Conservation (phyloP, 2,113 vertebrate species). For the Elachura formosa region DNA sequence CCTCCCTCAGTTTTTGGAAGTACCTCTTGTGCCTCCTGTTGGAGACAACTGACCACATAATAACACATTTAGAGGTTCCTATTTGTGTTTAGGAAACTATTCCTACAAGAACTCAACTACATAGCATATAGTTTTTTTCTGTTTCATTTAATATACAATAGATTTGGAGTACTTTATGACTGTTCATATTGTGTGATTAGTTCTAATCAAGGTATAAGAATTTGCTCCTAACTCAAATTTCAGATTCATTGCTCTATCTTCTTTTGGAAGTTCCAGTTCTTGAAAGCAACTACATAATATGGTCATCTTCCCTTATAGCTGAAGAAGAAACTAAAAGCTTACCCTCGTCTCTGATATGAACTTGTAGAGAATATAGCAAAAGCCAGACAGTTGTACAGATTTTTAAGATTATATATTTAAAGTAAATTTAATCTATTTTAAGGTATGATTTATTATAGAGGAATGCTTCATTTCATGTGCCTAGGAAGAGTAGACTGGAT, state of each 20-base stretch:
- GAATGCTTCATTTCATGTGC: no score
- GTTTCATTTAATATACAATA: not conserved
- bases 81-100: not conserved
- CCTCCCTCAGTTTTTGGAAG: not conserved
- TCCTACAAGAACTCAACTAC: not conserved
- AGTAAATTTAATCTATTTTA: not conserved
- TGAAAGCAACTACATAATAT: not conserved
- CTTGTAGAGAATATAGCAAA: not conserved
- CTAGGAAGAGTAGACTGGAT: no score
- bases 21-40: not conserved
- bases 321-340: not conserved
- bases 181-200: not conserved
- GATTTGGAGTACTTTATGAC: not conserved
- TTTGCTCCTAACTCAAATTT: not conserved
- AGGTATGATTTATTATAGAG: not conserved
- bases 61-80: not conserved
- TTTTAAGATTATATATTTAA: not conserved
- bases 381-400: not conserved
- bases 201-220: not conserved
- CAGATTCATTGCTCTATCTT: not conserved
- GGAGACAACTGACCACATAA: not conserved
- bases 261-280: not conserved
- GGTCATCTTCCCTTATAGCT: not conserved
- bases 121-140: not conserved
- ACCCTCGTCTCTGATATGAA: not conserved